These are phyloP conservation scores for Drosophila paracracens DNA, from an alignment of 2,888 invertebrate species.

Conservation along the genomic window DNA sequence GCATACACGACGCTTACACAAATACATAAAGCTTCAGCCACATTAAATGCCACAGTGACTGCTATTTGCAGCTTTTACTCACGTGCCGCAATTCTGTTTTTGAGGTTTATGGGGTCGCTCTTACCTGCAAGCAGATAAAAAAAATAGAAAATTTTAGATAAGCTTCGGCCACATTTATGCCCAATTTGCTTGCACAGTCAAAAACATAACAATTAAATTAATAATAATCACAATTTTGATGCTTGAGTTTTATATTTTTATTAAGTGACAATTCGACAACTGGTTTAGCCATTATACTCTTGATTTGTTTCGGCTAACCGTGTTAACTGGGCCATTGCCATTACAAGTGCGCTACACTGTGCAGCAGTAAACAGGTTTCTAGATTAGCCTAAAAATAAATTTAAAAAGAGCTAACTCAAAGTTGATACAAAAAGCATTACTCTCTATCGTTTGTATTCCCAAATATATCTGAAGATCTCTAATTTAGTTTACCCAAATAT, in stretches of 20 bases:
- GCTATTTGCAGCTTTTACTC: constrained; percentile 71
- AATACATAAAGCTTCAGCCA: neutral
- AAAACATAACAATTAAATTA: constrained; percentile 53
- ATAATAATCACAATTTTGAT: constrained; percentile 42
- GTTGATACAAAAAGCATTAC: neutral
- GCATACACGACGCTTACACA: constrained; percentile 27
- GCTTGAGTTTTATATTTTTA: constrained; percentile 52
- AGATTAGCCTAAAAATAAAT: constrained; percentile 1
- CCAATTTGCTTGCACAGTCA: constrained; percentile 48
- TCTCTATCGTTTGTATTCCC: neutral
- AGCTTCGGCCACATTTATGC: constrained; percentile 50
- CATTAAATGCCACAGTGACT: constrained; percentile 30
- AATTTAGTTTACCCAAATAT: neutral
- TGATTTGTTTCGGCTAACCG: neutral
- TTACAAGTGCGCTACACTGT: constrained; percentile 24
- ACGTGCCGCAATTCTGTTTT: constrained; percentile 68
- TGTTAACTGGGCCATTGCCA: constrained; percentile 29
- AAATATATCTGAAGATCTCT: neutral
- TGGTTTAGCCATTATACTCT: constrained; percentile 21
- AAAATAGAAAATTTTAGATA: constrained; percentile 64
- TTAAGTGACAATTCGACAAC: constrained; percentile 64
- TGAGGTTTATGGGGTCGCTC: constrained; percentile 62
- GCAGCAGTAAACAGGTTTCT: constrained; percentile 21
- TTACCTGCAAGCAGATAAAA: constrained; percentile 65
- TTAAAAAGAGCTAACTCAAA: neutral